A percentile compares a stretch with the other conserved stretches of the same genome.
phyloP scores from a whole-genome alignment of 2,113 vertebrate genomes.

The Anoplopoma fimbria region DNA sequence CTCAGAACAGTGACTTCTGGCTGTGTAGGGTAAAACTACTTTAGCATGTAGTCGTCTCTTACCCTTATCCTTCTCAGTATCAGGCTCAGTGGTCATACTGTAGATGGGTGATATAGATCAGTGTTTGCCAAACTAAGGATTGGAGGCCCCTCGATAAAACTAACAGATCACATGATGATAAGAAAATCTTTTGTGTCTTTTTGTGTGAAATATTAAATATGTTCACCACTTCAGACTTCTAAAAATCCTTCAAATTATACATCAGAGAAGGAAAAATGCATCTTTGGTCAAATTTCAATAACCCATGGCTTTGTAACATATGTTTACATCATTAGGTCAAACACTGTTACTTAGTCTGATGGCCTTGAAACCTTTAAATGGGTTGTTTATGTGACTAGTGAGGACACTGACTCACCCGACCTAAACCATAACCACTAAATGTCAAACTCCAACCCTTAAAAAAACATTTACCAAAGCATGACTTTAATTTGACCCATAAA shows the following conservation, averaged over 20 bases:
- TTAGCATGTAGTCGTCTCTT: slow-evolving; percentile 1
- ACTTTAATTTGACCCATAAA: slow-evolving; percentile 10
- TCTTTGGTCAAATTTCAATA: background rate
- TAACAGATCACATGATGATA: background rate
- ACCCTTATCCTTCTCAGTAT: slow-evolving; percentile 9
- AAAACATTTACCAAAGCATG: background rate
- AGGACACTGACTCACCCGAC: background rate
- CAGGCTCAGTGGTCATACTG: background rate
- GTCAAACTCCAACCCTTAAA: background rate
- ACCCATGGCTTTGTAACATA: background rate
- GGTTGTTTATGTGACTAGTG: background rate
- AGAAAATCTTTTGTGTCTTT: background rate
- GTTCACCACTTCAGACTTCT: background rate
- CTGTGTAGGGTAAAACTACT: slow-evolving; percentile 6
- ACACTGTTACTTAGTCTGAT: background rate
- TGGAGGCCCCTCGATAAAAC: background rate
- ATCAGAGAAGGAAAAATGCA: background rate
- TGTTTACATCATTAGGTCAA: background rate
- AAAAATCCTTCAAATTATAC: background rate
- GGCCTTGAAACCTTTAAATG: slow-evolving; percentile 13
- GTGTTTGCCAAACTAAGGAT: background rate
- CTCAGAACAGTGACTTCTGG: background rate
- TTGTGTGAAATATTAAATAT: background rate
- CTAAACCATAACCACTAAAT: slow-evolving; percentile 5
- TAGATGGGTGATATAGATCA: slow-evolving; percentile 12